Base-by-base conservation (phyloP, 2,888 invertebrate genomes). In the Andrena camellia region DNA sequence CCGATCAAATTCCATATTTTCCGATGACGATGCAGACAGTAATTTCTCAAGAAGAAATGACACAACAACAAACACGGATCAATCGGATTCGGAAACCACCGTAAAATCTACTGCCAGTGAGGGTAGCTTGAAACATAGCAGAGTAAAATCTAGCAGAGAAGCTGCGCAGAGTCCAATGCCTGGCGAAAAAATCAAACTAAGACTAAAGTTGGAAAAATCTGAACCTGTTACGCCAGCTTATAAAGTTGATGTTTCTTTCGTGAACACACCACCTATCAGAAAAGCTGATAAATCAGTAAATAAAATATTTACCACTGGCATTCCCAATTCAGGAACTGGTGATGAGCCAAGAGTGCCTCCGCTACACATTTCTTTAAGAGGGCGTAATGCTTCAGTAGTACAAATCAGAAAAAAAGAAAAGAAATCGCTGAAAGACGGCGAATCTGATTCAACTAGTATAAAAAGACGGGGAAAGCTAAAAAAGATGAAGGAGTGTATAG, bases 291-390 rank as follows among this genome's bases (percentile, higher is more conserved):
- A 95, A 83, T 90, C 94, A n/a, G 94, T 94, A 83, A 91, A 86
- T 73, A 93, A 93, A 75, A 94, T 94, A 48, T 95, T 95, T 64
- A 94, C 95, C 81, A 93, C 94, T 6, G 94, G 94, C 0, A 83
- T 91, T 31, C 86, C 90, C 69, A 88, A 90, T 88, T 84, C 91
- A 83, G 85, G 90, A 2, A 84, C 87, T 59, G 86, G 88, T 33
- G 97, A 97, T 83, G 97, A 97, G 90, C 96, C 97, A 7, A 95
- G 98, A 74, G 98, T 98, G 64, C 98, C 98, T 8, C 98, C 98
- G 1, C 94, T 98, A 81, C 98, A 98, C 93, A 98, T 98, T 90
- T 98, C 98, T 77, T 94, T 98, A 59, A 95, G 98, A 80, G 97
- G 97, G 0, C 95, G 97, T 77, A 98, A 97, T 93, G 95, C 95